These are phyloP conservation scores for Protosalanx chinensis DNA, from an alignment of 2,797 vertebrate species.

Conservation along the genomic window DNA sequence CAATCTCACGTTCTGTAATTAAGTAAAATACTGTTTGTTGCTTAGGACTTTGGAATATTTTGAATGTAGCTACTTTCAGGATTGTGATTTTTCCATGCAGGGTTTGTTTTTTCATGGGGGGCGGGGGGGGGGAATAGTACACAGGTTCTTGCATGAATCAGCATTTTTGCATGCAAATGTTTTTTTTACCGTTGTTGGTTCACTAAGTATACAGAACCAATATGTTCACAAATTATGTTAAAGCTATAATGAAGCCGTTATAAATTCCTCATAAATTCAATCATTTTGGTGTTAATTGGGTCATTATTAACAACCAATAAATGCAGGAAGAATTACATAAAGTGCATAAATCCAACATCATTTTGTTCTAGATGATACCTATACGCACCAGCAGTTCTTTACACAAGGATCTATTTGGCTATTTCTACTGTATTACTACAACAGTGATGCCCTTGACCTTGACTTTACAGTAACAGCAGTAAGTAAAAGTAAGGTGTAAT, in stretches of 20 bases:
- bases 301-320: too few relatives aligned
- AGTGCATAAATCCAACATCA: too few relatives aligned
- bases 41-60: neutral
- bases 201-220: neutral
- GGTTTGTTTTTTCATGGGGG: neutral
- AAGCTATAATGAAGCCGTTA: neutral
- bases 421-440: too few relatives aligned
- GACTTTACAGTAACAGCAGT: too few relatives aligned
- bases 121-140: neutral
- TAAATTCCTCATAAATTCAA: too few relatives aligned
- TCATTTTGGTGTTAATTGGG: too few relatives aligned
- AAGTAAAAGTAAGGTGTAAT: too few relatives aligned
- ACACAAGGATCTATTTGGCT: too few relatives aligned
- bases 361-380: too few relatives aligned
- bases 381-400: too few relatives aligned
- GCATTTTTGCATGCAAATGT: neutral
- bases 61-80: neutral
- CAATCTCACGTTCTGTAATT: neutral
- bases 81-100: neutral
- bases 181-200: neutral
- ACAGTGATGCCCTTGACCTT: too few relatives aligned
- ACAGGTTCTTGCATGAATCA: neutral
- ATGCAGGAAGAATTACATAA: too few relatives aligned
- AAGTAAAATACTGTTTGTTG: neutral
- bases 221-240: neutral